These are phyloP conservation scores for Cryptoprocta ferox DNA, from an alignment of 2,797 vertebrate species.

Conservation along the genomic window DNA sequence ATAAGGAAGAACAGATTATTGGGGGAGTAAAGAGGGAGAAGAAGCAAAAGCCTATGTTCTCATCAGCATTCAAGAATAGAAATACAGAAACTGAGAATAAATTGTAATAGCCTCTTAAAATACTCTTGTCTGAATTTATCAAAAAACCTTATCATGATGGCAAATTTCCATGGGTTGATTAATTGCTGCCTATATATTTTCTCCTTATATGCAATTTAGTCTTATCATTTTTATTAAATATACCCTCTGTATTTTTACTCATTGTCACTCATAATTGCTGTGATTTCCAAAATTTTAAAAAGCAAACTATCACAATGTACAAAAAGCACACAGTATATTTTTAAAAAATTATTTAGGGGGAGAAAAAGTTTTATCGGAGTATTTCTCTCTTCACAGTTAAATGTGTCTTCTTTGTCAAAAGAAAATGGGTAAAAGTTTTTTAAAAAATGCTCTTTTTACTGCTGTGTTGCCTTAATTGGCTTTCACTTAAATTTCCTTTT, in stretches of 20 bases:
- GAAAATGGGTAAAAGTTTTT: constrained; percentile 8
- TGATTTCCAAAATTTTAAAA: neutral
- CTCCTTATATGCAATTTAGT: neutral
- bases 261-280: neutral
- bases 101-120: neutral
- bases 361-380: neutral
- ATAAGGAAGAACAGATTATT: constrained; percentile 66
- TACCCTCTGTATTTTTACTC: neutral
- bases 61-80: constrained; percentile 37
- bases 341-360: neutral
- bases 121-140: constrained; percentile 2
- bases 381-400: constrained; percentile 22
- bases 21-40: neutral
- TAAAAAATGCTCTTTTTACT: neutral
- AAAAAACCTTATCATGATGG: neutral
- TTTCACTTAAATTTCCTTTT: constrained; percentile 47
- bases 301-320: neutral
- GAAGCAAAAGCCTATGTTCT: neutral
- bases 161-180: neutral
- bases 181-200: neutral
- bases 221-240: constrained; percentile 55
- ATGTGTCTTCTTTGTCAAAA: constrained; percentile 29
- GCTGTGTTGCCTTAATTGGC: neutral
- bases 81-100: neutral
- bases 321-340: neutral